These are phyloP conservation scores for Malacoraja senta DNA, from an alignment of 2,797 vertebrate species.

Conservation along the genomic window DNA sequence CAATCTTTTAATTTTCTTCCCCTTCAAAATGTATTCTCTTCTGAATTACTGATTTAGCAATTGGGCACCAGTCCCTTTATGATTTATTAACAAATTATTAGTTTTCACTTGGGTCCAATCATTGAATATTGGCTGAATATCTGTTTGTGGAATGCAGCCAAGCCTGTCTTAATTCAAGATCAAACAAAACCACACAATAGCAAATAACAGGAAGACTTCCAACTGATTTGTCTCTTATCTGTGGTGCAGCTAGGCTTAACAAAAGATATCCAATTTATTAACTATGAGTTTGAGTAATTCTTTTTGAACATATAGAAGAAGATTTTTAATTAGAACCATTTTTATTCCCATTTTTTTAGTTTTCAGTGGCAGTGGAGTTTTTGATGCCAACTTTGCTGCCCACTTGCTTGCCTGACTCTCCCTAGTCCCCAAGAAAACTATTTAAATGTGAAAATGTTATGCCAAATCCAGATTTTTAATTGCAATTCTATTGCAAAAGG, in stretches of 20 bases:
- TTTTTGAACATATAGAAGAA: not conserved
- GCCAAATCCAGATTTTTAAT: not conserved
- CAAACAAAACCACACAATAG: not conserved
- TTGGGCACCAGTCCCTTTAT: not conserved
- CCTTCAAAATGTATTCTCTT: not conserved
- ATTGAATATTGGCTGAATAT: not conserved
- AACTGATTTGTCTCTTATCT: not conserved
- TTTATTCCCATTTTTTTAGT: not conserved
- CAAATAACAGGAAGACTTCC: not conserved
- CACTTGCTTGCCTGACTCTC: not conserved
- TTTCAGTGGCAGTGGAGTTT: not conserved
- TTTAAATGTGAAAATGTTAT: not conserved
- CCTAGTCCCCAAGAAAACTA: not conserved
- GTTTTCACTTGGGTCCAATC: not conserved
- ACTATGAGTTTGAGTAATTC: not conserved
- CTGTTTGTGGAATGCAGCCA: not conserved
- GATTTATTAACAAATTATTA: not conserved
- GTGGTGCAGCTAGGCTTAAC: not conserved
- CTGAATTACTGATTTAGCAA: not conserved
- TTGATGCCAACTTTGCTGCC: not conserved
- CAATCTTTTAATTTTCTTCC: not conserved
- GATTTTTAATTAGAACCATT: not conserved
- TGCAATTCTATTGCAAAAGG: not conserved
- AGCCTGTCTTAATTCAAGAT: not conserved
- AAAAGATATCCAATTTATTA: not conserved